Conservation (phyloP, 2,888 invertebrate genomes). For the Leucania comma region DNA sequence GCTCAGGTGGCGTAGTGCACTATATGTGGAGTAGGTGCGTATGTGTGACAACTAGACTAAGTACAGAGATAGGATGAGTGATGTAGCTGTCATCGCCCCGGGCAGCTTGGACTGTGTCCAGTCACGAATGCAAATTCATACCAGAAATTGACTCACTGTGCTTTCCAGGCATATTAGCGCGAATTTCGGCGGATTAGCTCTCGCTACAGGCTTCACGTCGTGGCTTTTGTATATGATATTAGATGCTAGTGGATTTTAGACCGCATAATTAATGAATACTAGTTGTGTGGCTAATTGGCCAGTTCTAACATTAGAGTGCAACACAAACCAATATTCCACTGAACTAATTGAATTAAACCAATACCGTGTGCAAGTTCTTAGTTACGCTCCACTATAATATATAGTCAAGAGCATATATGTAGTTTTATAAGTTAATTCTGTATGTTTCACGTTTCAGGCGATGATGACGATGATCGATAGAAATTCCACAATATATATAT, state of each 20-base stretch:
- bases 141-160: slow-evolving; percentile 76
- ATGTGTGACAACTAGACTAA: slow-evolving; percentile 39
- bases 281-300: slow-evolving; percentile 29
- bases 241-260: slow-evolving; percentile 31
- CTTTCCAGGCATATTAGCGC: slow-evolving; percentile 78
- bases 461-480: background rate
- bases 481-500: too few relatives aligned
- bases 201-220: slow-evolving; percentile 56
- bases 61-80: slow-evolving; percentile 69
- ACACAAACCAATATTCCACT: slow-evolving; percentile 10
- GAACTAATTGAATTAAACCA: slow-evolving; percentile 21
- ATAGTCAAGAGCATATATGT: background rate
- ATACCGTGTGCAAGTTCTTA: background rate
- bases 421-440: background rate
- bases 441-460: background rate
- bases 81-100: slow-evolving; percentile 80
- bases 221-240: slow-evolving; percentile 45
- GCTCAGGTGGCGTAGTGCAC: slow-evolving; percentile 39
- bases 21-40: slow-evolving; percentile 30
- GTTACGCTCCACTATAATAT: background rate
- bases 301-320: slow-evolving; percentile 5
- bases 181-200: slow-evolving; percentile 72
- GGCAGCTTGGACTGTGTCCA: slow-evolving; percentile 80
- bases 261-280: slow-evolving; percentile 36
- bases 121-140: slow-evolving; percentile 84